Evolutionary conservation across 2,113 vertebrate genomes (phyloP), one percentile per base, ranked within the genome.

Genomic region (Echinops telfairi): DNA sequence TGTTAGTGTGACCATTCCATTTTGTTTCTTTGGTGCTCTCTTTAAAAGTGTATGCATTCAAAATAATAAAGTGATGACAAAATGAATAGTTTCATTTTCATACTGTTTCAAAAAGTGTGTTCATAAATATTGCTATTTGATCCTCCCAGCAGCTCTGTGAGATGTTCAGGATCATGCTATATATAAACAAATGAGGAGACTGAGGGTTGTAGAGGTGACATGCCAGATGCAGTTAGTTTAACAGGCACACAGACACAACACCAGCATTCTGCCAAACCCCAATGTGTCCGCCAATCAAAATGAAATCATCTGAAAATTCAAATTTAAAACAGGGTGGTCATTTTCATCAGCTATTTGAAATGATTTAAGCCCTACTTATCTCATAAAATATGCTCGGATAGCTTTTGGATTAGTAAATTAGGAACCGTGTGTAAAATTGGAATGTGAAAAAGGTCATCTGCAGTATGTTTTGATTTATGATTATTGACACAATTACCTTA

Each of bases 401-500:
- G 4, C 57, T 91, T 85, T 90, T 68, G 33, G 27, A 79, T 93
- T 75, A 79, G 75, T 66, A 62, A 88, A 25, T 25, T 78, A 84
- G 68, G 17, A 90, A n/a, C n/a, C 78, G 2, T 78, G 3, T 78
- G 5, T 43, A 62, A 68, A 94, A 29, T 27, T 73, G 25, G 1
- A 83, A 3, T 66, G 14, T 64, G 43, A 25, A 73, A 80, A 88
- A 92, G 62, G 20, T 87, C 29, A 1, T 58, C 66, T 83, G 77
- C 60, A 25, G 92, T 83, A 14, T 33, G 10, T 70, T 89, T 80
- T 60, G 78, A 47, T 83, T 20, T 20, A 33, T 73, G 27, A 17
- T 90, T 85, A 82, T 68, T 92, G 90, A 89, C 23, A 82, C 1
- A 75, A 85, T 58, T 68, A 68, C 20, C 83, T 92, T 53, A 88